Base-by-base conservation (phyloP, 2,797 vertebrate genomes). In the Pygocentrus nattereri region DNA sequence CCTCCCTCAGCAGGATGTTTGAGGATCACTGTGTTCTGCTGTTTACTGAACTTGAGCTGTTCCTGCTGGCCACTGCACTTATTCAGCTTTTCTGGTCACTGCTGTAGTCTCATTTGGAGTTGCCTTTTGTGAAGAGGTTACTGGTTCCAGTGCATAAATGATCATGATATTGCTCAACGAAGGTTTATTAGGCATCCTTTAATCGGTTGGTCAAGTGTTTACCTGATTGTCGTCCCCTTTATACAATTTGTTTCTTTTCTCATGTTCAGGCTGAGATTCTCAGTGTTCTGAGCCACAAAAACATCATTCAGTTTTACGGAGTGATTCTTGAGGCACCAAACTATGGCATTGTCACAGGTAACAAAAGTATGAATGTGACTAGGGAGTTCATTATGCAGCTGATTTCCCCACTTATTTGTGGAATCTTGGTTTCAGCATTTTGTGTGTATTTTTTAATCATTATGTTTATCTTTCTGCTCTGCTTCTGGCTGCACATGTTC, bases 231-330 rank as follows among this genome's bases (percentile, higher is more conserved):
- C 27, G 30, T 30, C 3, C 15, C 25, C 13, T 62, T 61, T 15
- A 27, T 64, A 64, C 15, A 1, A 6, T 19, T 5, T 1, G 1
- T 31, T 65, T 34, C 10, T 80, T 81, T 88, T 83, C 70, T 23
- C 18, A 13, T 87, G 7, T 91, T 88, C 88, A 98, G 98, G 98
- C 97, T 86, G 98, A 99, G 93, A 99, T 99, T 91, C 97, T 99
- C 82, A 99, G 97, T 82, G 95, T 98, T 82, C 96, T 99, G 92
- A 99, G 98, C 94, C 97, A 99, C 92, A 97, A 96, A 93, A 99
- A 99, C 94, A 96, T 99, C 93, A 99, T 99, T 93, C 97, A 98
- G 93, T 99, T 99, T 95, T 98, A 97, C 64, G 97, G 98, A 94
- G 98, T 97, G 49, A 94, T 99, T 90, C 95, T 98, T 87, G 97